Evolutionary conservation across 2,888 invertebrate genomes (phyloP).

Genomic region (Amiota communis): DNA sequence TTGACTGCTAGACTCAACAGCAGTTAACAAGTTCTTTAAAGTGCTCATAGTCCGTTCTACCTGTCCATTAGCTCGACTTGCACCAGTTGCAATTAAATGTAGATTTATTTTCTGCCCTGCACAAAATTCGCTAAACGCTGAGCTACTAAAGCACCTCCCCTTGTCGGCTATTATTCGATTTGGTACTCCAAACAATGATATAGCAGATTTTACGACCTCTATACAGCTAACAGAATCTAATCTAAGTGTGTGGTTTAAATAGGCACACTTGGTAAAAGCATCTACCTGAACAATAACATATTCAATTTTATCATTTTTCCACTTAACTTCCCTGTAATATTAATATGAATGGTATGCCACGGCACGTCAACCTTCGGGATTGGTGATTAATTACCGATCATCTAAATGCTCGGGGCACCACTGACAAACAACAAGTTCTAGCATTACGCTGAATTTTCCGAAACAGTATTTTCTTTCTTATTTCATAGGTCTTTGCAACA

Average conservation of each 20-base stretch:
- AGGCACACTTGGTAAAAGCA: conserved; percentile 25
- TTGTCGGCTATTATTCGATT: conserved; percentile 34
- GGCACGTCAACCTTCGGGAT: conserved; percentile 13
- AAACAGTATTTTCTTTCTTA: conserved; percentile 34
- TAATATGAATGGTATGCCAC: conserved; percentile 27
- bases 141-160: conserved; percentile 33
- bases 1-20: conserved; percentile 30
- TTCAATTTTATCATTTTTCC: conserved; percentile 24
- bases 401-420: conserved; percentile 33
- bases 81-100: conserved; percentile 40
- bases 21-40: conserved; percentile 35
- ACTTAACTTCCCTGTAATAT: conserved; percentile 24
- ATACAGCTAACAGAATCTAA: conserved; percentile 33
- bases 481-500: conserved; percentile 22
- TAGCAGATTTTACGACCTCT: conserved; percentile 12
- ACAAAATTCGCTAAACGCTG: conserved; percentile 24
- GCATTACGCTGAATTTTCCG: conserved; percentile 21
- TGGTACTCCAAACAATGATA: conserved; percentile 31
- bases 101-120: conserved; percentile 37
- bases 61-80: conserved; percentile 42
- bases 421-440: conserved; percentile 18
- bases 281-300: too few relatives aligned
- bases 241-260: conserved; percentile 8
- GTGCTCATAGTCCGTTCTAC: conserved; percentile 39
- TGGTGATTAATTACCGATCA: conserved; percentile 32